A percentile compares a stretch with the other conserved stretches of the same genome.
These are phyloP conservation scores for Sebastes hubbsi DNA, from an alignment of 2,797 vertebrate species.

Conservation along the genomic window DNA sequence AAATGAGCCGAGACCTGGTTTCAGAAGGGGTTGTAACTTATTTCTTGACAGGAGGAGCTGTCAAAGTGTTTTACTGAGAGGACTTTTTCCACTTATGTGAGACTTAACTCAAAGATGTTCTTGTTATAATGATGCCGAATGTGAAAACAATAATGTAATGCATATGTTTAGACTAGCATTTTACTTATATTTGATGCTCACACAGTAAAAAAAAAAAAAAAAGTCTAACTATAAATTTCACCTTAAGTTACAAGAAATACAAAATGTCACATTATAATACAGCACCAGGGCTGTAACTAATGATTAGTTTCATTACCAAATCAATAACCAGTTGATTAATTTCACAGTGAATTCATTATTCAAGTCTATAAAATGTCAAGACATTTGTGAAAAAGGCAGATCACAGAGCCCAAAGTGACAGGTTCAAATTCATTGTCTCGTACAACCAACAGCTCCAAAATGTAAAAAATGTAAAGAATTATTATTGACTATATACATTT, in stretches of 20 bases:
- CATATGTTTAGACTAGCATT: neutral
- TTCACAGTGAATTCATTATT: neutral
- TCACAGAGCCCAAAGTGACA: neutral
- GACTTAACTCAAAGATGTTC: neutral
- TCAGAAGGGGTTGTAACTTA: slow-evolving; percentile 1
- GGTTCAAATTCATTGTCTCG: neutral
- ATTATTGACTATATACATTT: neutral
- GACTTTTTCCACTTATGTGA: neutral
- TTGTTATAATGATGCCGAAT: neutral
- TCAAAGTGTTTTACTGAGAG: neutral
- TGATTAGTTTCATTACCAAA: neutral
- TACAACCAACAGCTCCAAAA: neutral
- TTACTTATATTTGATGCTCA: neutral
- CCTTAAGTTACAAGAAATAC: neutral
- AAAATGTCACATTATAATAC: neutral
- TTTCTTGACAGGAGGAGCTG: neutral
- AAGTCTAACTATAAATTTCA: neutral
- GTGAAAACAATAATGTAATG: neutral
- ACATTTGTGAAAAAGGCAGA: neutral
- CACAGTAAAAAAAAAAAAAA: neutral
- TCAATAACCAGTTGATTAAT: neutral
- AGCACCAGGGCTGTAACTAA: neutral
- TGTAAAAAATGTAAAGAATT: neutral
- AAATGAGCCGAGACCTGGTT: slow-evolving; percentile 11
- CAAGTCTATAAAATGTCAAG: neutral